Evolutionary conservation across 1,140 invertebrate genomes (phyloP), one percentile per base, ranked within the genome.

Genomic region (Aphelinus atriplicis): DNA sequence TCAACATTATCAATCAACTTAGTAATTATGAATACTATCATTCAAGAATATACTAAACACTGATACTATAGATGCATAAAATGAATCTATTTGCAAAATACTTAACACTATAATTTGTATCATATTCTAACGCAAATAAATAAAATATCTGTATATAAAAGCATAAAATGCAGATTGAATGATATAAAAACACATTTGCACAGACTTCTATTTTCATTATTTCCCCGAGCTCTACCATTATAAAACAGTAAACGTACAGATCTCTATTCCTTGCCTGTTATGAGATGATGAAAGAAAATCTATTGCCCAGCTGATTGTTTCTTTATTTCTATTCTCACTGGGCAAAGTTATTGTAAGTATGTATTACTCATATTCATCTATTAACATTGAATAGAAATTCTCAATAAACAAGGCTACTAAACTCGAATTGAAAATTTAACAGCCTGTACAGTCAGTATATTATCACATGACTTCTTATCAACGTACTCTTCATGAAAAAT

Each of bases 311-410:
- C 46, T 63, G 61, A 7, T 63, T 48, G 4, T 45, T 50, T 57
- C 70, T 9, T 64, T 69, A 4, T 58, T 64, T 75, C 65, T 42
- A 46, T 48, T 68, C 63, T 61, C 67, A 66, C 58, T 74, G 65
- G 26, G 60, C 61, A 70, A 61, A 63, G 73, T 64, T 64, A 56
- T 69, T 70, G 46, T 77, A 66, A 7, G 3, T 47, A 43, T 66
- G 42, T 53, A 55, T 53, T 58, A 64, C 64, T 64, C 55, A 77
- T 77, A 70, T 74, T 64, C 67, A 71, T 62, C 48, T 65, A 71
- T 77, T 72, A 81, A 81, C 78, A 79, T 69, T 65, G 56, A 78
- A 77, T 80, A 80, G 68, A 80, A 80, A 78, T 79, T 73, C 76
- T 68, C 66, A 70, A 76, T 71, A 53, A 79, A 78, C 64, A 67